Evolutionary conservation across 2,113 vertebrate species (phyloP), one percentile per base, ranked within the genome.

Genomic region (Datnioides undecimradiatus): DNA sequence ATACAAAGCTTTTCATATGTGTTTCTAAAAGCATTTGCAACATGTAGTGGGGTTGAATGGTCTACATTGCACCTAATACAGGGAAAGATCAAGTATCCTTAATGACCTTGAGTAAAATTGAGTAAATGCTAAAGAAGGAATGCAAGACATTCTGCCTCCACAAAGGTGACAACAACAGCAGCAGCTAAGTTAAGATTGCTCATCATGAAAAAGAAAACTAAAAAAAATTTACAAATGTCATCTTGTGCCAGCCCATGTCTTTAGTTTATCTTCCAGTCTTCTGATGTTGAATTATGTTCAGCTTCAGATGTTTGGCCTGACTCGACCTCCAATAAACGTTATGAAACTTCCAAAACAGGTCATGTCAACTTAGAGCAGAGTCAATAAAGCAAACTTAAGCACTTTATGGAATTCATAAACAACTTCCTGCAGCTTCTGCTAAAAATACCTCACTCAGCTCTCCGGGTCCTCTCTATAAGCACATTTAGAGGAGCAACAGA

Each of bases 371-470:
- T 3, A 21, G 66, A 38, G 36, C 29, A 77, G 51, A 57, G 16
- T 25, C 8, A 13, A 10, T 52, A 2, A 64, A 69, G 49, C 55
- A 31, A 29, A 33, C n/a, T 36, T 0, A 43, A 76, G 48, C 49
- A 51, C 59, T 66, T 52, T 2, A 16, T 45, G 62, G 65, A 79
- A 76, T 71, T 71, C 31, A 21, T 73, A 69, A 85, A 84, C 58
- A 72, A 41, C 52, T 76, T 65, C 69, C 72, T 73, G 69, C 21
- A 2, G 8, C 38, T 58, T 41, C 31, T 31, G 17, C 79, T 73
- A 81, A 75, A 76, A 81, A 79, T 31, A 76, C 45, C 33, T 27
- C n/a, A 11, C 21, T 1, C 31, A 51, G 41, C 48, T 70, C 52
- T 31, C 55, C 51, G 67, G 6, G 5, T 12, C 16, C 13, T 58